Conservation (phyloP, 2,113 vertebrate species). For the Xenopus borealis region DNA sequence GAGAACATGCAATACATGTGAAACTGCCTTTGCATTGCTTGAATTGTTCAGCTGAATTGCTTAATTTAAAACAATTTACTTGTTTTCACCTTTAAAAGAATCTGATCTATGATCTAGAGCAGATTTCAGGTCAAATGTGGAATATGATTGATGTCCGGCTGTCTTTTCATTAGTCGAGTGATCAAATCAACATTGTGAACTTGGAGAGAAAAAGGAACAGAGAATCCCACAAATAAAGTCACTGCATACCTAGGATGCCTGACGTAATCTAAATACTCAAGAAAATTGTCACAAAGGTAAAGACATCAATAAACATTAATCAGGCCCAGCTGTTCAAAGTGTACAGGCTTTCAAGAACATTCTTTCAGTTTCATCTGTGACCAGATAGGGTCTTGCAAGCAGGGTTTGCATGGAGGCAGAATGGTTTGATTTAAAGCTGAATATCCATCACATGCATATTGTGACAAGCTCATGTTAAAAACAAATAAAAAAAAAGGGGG, state of each 20-base stretch:
- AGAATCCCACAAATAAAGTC: conserved; percentile 1
- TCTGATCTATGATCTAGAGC: conserved; percentile 1
- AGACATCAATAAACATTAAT: conserved; percentile 39
- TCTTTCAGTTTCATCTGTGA: conserved; percentile 41
- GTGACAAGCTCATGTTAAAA: too few species aligned
- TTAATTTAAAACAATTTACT: conserved; percentile 6
- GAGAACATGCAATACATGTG: too few species aligned
- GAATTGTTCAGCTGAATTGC: too few species aligned
- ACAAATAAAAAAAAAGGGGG: too few species aligned
- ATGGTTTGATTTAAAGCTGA: neutral
- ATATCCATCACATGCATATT: too few species aligned
- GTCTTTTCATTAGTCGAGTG: neutral
- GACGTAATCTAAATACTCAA: conserved; percentile 18
- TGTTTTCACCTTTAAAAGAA: conserved; percentile 7
- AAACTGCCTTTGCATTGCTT: too few species aligned
- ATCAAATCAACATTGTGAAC: conserved; percentile 2
- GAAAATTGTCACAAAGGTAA: conserved; percentile 33
- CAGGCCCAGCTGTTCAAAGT: conserved; percentile 11
- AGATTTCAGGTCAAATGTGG: neutral
- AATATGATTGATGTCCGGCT: conserved; percentile 14
- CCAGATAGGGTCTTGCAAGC: conserved; percentile 18
- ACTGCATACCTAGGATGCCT: conserved; percentile 4
- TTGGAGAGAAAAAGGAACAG: conserved; percentile 1
- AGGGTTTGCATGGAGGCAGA: conserved; percentile 27
- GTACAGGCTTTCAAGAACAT: conserved; percentile 20